phyloP scores from a whole-genome alignment of 2,113 vertebrate species.

The Malurus elegans region DNA sequence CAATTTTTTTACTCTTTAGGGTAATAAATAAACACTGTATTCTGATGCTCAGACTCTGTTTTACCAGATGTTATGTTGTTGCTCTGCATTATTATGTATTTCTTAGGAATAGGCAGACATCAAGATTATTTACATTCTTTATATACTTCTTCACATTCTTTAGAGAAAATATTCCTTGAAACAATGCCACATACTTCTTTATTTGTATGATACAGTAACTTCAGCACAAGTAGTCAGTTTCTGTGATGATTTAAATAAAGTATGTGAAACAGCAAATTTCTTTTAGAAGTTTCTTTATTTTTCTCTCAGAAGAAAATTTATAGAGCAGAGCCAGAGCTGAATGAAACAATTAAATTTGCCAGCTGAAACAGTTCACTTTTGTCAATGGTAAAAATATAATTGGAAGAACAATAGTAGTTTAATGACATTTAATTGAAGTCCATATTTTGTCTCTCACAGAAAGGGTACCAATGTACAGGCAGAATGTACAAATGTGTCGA shows the following conservation, averaged over 20 bases:
- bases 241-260: neutral
- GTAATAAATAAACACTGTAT: neutral
- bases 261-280: neutral
- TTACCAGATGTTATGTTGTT: neutral
- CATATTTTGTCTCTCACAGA: neutral
- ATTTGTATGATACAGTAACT: neutral
- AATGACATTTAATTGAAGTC: neutral
- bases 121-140: neutral
- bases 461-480: neutral
- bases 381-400: neutral
- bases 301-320: neutral
- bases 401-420: neutral
- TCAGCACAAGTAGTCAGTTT: neutral
- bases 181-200: neutral
- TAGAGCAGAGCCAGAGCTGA: neutral
- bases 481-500: accelerated
- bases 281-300: neutral
- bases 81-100: neutral
- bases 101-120: neutral
- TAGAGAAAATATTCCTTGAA: neutral
- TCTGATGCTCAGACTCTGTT: neutral
- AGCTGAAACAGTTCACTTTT: neutral
- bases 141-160: neutral
- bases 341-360: neutral
- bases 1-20: neutral